Conservation (phyloP, 2,113 vertebrate genomes). For the Oreochromis tanganicae region DNA sequence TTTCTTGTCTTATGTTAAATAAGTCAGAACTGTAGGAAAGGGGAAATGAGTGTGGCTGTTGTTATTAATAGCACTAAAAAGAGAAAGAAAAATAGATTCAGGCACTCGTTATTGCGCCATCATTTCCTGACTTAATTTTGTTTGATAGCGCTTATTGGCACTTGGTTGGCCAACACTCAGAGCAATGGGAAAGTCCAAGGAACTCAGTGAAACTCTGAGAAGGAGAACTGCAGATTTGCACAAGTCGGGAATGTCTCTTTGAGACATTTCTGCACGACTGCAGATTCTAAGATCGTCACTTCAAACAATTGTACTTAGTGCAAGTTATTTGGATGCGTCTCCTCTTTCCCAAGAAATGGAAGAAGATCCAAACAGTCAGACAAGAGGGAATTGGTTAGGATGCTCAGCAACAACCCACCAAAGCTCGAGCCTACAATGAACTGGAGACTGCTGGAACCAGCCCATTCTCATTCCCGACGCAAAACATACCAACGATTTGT, state of each 20-base stretch:
- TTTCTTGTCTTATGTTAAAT: background rate
- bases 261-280: background rate
- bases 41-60: background rate
- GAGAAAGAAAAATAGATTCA: background rate
- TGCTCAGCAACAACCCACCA: background rate
- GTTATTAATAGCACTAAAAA: background rate
- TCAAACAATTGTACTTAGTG: background rate
- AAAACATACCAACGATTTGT: background rate
- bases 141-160: background rate
- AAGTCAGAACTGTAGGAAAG: background rate
- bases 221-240: background rate
- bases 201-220: background rate
- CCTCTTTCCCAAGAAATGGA: background rate
- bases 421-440: background rate
- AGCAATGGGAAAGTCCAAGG: background rate
- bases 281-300: background rate
- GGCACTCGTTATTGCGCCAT: background rate
- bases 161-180: background rate
- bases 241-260: background rate
- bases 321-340: background rate
- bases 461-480: background rate
- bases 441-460: background rate
- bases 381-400: background rate
- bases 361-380: background rate
- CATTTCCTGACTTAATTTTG: background rate